Conservation (phyloP, 2,888 invertebrate genomes). For the Phrixothrix hirtus region DNA sequence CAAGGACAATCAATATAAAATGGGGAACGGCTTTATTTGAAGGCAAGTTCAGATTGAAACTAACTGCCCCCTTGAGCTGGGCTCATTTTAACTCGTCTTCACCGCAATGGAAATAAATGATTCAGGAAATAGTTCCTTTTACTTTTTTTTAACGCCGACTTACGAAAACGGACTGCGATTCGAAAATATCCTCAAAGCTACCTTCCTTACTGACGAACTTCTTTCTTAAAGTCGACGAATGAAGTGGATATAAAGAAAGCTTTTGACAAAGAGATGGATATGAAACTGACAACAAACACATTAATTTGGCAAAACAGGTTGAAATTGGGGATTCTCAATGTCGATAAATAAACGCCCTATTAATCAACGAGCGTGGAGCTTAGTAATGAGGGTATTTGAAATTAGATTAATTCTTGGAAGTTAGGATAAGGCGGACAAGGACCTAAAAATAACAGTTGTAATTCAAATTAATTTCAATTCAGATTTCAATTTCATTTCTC, state of each 20-base stretch:
- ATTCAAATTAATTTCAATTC: slow-evolving; percentile 17
- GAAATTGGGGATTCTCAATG: background rate
- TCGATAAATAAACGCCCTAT: slow-evolving; percentile 3
- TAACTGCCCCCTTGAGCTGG: slow-evolving; percentile 46
- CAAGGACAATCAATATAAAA: slow-evolving; percentile 43
- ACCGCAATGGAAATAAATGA: slow-evolving; percentile 50
- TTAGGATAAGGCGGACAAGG: background rate
- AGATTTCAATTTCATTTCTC: slow-evolving; percentile 21
- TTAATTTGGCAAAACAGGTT: slow-evolving; percentile 6
- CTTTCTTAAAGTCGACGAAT: background rate
- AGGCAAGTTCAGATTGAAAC: slow-evolving; percentile 48
- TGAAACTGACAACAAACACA: background rate
- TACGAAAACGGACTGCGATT: slow-evolving; percentile 11
- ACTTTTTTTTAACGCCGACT: slow-evolving; percentile 13
- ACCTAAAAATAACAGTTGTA: slow-evolving; percentile 18
- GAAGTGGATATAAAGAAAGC: slow-evolving; percentile 4
- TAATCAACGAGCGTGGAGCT: slow-evolving; percentile 7
- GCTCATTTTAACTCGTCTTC: slow-evolving; percentile 43
- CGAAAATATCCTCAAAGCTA: slow-evolving; percentile 4
- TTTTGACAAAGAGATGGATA: background rate
- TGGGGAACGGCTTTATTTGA: slow-evolving; percentile 43
- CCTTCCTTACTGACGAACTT: slow-evolving; percentile 6
- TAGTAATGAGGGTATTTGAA: slow-evolving; percentile 11
- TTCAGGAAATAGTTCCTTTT: slow-evolving; percentile 36
- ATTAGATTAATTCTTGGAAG: slow-evolving; percentile 10